Evolutionary conservation across 2,888 invertebrate genomes (phyloP).

Genomic region (Merodon equestris): DNA sequence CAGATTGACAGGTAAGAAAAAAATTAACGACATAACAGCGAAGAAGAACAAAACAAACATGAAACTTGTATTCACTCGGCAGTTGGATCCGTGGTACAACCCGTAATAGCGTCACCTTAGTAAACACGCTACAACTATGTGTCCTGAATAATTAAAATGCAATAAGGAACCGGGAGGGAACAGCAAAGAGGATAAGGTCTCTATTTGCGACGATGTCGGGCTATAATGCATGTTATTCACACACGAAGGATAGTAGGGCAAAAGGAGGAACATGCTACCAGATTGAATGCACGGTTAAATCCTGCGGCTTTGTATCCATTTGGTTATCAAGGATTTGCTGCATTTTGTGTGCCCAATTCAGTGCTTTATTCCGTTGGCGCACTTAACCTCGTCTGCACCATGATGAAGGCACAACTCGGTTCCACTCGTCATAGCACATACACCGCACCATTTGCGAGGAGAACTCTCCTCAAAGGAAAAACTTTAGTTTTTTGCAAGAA

Average conservation of each 20-base stretch:
- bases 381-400: conserved; percentile 57
- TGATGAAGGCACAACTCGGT: no score
- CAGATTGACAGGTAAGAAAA: no score
- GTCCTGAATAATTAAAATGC: conserved; percentile 66
- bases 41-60: no score
- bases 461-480: not conserved
- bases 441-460: conserved; percentile 25
- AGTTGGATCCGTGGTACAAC: no score
- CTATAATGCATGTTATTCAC: conserved; percentile 38
- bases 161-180: conserved; percentile 32
- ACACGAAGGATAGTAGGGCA: conserved; percentile 21
- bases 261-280: conserved; percentile 26
- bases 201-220: conserved; percentile 26
- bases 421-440: conserved; percentile 13
- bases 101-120: conserved; percentile 62
- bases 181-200: conserved; percentile 20
- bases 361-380: conserved; percentile 30
- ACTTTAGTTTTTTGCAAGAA: no score
- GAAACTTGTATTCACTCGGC: no score
- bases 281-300: conserved; percentile 43
- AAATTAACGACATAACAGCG: no score
- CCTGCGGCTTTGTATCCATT: conserved; percentile 45
- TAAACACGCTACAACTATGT: conserved; percentile 43
- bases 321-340: conserved; percentile 36
- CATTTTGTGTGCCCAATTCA: conserved; percentile 47